Conservation (phyloP, 2,797 vertebrate genomes). For the Microhierax caerulescens region DNA sequence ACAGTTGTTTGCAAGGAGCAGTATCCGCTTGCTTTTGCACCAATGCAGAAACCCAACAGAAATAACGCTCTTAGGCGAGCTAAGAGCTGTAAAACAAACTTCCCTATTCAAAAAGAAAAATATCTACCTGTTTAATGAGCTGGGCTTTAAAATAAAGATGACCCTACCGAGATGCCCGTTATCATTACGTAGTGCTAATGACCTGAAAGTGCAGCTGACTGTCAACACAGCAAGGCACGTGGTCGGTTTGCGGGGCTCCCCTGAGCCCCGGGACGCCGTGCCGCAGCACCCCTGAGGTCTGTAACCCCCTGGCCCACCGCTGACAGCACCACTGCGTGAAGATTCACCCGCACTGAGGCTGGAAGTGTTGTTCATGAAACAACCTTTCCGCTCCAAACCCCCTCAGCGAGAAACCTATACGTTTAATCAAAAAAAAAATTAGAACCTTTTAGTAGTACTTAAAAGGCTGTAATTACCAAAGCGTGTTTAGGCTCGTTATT, state of each 20-base stretch:
- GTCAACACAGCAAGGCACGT: fast-evolving
- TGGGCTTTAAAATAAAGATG: neutral
- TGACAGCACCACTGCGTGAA: neutral
- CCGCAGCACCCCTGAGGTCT: neutral
- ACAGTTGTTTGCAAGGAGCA: neutral
- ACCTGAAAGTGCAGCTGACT: neutral
- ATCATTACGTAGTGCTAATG: fast-evolving
- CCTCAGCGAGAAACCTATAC: neutral
- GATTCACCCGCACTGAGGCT: fast-evolving
- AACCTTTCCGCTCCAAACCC: neutral
- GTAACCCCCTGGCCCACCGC: neutral
- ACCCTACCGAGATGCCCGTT: neutral
- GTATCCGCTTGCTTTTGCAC: neutral
- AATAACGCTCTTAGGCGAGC: neutral
- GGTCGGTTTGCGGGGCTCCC: fast-evolving
- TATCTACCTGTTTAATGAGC: neutral
- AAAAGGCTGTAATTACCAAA: neutral
- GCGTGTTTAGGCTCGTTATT: neutral
- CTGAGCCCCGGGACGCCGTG: neutral
- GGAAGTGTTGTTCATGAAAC: neutral
- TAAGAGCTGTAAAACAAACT: neutral
- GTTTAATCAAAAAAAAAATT: fast-evolving
- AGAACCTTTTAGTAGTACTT: neutral
- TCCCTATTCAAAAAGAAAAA: fast-evolving
- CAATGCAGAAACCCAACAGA: fast-evolving